Conservation (phyloP, 1,140 invertebrate species). For the Heterodera schachtii region DNA sequence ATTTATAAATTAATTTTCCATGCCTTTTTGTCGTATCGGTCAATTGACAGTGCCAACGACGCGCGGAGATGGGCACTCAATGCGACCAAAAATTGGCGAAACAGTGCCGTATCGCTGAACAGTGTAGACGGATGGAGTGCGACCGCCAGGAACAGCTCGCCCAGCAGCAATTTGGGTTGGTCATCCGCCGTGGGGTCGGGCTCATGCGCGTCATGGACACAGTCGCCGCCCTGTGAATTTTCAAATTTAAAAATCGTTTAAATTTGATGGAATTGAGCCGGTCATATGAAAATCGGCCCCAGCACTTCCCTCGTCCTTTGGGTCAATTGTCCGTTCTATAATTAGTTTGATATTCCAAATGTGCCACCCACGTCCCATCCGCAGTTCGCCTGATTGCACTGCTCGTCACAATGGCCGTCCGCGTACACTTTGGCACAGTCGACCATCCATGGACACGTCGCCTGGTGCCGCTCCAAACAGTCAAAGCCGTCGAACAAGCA, state of each 20-base stretch:
- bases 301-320: no score
- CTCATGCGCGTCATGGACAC: conserved; percentile 19
- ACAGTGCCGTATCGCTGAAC: background rate
- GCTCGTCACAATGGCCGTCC: conserved; percentile 53
- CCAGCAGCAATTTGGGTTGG: background rate
- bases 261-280: no score
- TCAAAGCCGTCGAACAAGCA: conserved; percentile 92
- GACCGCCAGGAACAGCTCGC: conserved; percentile 20
- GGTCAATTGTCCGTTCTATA: no score
- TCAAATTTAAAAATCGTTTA: no score
- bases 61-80: conserved; percentile 26
- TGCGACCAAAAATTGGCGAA: conserved; percentile 22
- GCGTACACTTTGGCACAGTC: conserved; percentile 44
- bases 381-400: conserved; percentile 53
- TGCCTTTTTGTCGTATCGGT: conserved; percentile 3
- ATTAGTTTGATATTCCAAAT: no score
- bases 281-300: no score
- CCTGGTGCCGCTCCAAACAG: conserved; percentile 69
- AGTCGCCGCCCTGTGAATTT: conserved; percentile 23
- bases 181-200: conserved; percentile 8
- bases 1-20: background rate
- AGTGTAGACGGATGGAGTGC: conserved; percentile 9
- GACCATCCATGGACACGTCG: conserved; percentile 38
- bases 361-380: conserved; percentile 46
- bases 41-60: conserved; percentile 21